Conservation (phyloP, 1,140 invertebrate species). For the Tetragnatha versicolor region DNA sequence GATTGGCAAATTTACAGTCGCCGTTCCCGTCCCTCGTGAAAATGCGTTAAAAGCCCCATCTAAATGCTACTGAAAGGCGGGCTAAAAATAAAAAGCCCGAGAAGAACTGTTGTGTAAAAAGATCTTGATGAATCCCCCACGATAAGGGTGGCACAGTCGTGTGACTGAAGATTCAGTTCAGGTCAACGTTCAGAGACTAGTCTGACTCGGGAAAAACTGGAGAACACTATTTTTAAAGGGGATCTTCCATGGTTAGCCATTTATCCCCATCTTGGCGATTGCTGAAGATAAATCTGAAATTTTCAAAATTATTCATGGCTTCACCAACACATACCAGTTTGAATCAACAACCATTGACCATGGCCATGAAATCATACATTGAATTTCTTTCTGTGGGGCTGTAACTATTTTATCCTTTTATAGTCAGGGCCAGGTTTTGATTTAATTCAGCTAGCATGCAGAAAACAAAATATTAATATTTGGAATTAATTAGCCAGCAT, state of each 20-base stretch:
- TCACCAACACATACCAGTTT: too few relatives aligned
- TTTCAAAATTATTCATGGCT: too few relatives aligned
- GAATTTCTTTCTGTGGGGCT: too few relatives aligned
- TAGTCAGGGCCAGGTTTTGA: too few relatives aligned
- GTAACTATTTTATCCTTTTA: too few relatives aligned
- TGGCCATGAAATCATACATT: too few relatives aligned
- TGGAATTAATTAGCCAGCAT: too few relatives aligned
- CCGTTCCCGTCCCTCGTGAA: background rate
- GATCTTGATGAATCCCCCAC: conserved; percentile 6
- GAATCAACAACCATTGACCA: too few relatives aligned
- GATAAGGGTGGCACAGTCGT: background rate
- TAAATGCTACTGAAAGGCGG: background rate
- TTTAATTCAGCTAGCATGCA: too few relatives aligned
- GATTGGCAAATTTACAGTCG: background rate
- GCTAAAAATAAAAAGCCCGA: background rate
- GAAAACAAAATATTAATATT: too few relatives aligned
- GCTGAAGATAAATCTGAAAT: too few relatives aligned
- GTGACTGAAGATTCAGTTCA: background rate
- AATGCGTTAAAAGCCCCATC: background rate
- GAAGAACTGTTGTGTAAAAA: background rate
- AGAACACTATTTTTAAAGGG: conserved; percentile 15
- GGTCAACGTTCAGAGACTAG: conserved; percentile 5
- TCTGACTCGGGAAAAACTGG: too few relatives aligned
- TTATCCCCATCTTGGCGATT: background rate
- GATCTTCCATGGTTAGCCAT: background rate